These are phyloP conservation scores for Channa striata DNA, from an alignment of 2,797 vertebrate genomes.

Conservation along the genomic window DNA sequence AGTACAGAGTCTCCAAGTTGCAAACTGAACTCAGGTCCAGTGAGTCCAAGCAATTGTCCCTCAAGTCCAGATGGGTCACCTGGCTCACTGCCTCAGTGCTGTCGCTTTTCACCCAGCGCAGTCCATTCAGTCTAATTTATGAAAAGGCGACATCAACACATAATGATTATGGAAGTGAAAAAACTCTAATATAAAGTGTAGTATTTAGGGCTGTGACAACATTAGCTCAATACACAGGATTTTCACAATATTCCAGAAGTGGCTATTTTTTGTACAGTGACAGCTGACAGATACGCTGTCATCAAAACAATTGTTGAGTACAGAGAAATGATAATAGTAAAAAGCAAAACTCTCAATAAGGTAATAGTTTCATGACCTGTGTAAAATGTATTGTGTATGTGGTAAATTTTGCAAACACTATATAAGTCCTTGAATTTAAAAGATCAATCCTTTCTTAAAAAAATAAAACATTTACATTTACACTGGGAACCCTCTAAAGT, in stretches of 20 bases:
- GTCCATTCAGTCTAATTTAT: constrained; percentile 88
- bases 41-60: constrained; percentile 90
- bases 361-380: neutral
- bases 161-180: neutral
- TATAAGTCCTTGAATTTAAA: neutral
- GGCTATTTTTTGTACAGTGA: neutral
- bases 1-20: constrained; percentile 93
- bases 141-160: neutral
- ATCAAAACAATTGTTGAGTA: neutral
- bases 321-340: neutral
- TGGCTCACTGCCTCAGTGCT: constrained; percentile 88
- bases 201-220: too few species aligned
- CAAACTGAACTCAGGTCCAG: constrained; percentile 91
- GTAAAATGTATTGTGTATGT: neutral
- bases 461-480: neutral
- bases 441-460: neutral
- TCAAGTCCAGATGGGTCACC: constrained; percentile 91
- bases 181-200: too few species aligned
- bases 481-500: neutral
- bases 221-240: too few species aligned
- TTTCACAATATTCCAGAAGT: too few species aligned
- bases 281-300: neutral
- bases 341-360: neutral
- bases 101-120: constrained; percentile 84
- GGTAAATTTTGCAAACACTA: neutral